Percentiles rank a stretch among this genome's conserved stretches.
These are phyloP conservation scores for Formicarius rufipectus DNA, from an alignment of 2,113 vertebrate species.

Conservation along the genomic window DNA sequence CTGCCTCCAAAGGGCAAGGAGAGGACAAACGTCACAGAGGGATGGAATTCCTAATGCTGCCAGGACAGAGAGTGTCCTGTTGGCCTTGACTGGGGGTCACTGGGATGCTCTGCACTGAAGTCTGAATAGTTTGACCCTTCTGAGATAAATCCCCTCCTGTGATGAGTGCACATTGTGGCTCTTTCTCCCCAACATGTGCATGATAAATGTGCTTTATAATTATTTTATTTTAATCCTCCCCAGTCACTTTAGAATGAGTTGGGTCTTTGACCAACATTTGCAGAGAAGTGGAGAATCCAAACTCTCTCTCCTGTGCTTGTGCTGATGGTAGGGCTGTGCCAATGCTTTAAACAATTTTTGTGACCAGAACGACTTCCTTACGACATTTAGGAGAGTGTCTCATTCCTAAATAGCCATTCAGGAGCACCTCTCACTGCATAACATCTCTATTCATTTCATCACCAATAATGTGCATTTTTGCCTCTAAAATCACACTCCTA, in stretches of 20 bases:
- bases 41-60: not conserved
- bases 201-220: not conserved
- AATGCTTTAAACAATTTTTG: not conserved
- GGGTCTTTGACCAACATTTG: not conserved
- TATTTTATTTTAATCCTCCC: not conserved
- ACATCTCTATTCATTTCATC: not conserved
- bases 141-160: not conserved
- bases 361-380: not conserved
- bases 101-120: not conserved
- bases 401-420: not conserved
- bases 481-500: not conserved
- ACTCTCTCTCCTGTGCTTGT: not conserved
- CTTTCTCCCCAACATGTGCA: not conserved
- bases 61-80: not conserved
- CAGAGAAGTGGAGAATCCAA: not conserved
- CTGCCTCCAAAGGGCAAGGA: constrained; percentile 29
- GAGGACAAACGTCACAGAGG: not conserved
- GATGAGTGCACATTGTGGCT: not conserved
- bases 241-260: not conserved
- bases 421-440: not conserved
- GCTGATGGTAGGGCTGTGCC: not conserved
- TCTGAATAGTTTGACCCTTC: not conserved
- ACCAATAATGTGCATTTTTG: not conserved
- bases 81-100: not conserved
- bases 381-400: not conserved